Conservation (phyloP, 2,888 invertebrate species). For the Drosophila longiperda region DNA sequence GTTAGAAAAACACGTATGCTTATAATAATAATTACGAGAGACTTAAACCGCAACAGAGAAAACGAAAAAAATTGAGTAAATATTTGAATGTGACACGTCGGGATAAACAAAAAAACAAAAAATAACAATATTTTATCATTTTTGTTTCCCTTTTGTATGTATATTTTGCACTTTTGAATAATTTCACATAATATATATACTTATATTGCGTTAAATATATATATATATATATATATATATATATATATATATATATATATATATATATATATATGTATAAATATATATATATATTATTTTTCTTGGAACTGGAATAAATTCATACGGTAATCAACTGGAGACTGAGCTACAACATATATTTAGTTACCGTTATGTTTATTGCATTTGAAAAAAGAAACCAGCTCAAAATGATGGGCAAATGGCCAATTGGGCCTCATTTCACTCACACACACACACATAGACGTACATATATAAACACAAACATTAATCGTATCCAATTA, state of each 20-base stretch:
- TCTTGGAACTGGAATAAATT: conserved; percentile 66
- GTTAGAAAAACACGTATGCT: not conserved
- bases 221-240: conserved; percentile 31
- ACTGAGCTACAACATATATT: conserved; percentile 85
- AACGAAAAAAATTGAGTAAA: conserved; percentile 45
- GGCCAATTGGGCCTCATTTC: conserved; percentile 5
- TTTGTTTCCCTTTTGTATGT: conserved; percentile 17
- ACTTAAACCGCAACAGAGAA: conserved; percentile 5
- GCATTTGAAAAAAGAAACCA: conserved; percentile 52
- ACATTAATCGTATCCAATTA: conserved; percentile 10
- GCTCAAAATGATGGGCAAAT: conserved; percentile 10
- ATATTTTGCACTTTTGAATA: conserved; percentile 41
- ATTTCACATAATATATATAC: conserved; percentile 42
- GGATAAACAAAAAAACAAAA: conserved; percentile 1
- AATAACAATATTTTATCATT: not conserved
- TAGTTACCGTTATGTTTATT: conserved; percentile 83
- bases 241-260: too few relatives aligned
- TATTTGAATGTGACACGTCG: conserved; percentile 30
- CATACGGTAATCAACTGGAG: conserved; percentile 84
- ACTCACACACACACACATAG: conserved; percentile 16
- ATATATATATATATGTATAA: conserved; percentile 30
- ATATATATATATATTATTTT: conserved; percentile 34
- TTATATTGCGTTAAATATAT: conserved; percentile 3
- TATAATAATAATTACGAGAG: conserved; percentile 31
- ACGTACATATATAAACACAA: conserved; percentile 9